Base-by-base conservation (phyloP, 1,140 invertebrate genomes). In the Lordiphosa collinella region DNA sequence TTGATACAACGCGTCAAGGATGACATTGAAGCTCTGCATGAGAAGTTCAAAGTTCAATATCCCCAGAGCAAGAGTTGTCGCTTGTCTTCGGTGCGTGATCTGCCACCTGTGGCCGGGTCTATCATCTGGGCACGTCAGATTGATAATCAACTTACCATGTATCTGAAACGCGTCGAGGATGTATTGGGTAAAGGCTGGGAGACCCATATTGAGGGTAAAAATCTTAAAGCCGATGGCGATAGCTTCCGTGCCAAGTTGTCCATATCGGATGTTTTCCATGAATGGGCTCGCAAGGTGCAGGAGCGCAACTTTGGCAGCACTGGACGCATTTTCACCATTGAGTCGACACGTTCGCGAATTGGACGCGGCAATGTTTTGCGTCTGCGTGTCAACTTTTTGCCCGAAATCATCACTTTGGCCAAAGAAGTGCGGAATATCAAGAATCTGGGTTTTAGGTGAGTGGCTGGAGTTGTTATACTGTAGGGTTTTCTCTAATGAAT, bases 61-160 rank as follows among this genome's bases (percentile, higher is more conserved):
- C 93, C 95, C 1, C 94, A 96, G 89, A 98, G 96, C 78, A 98
- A 98, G 89, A 95, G 96, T 62, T 97, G 94, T 61, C 93, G 94
- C 35, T 95, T 99, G 91, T 98, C 96, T 49, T 93, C 94, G 66
- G 95, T 96, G 7, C 92, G 97, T 73, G 98, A 99, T 90, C 90
- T 99, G 65, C 98, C 98, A 7, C 97, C 97, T 1, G 96, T 99
- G 2, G 95, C 97, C 32, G 98, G 98, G 1, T 98, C 96, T 43
- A 99, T 99, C 64, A 97, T 99, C 67, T 99, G 98, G 98, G 97
- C 98, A 2, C 96, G 96, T 86, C 97, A 99, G 90, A 99, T 99
- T 82, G 98, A 99, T 90, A 93, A 98, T 63, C 98, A 99, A 89
- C 91, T 99, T n/a, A 97, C 96, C 14, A 96, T 97, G 59, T 99